Evolutionary conservation across 2,797 vertebrate genomes (phyloP), one percentile per base, ranked within the genome.

Genomic region (Protosalanx chinensis): DNA sequence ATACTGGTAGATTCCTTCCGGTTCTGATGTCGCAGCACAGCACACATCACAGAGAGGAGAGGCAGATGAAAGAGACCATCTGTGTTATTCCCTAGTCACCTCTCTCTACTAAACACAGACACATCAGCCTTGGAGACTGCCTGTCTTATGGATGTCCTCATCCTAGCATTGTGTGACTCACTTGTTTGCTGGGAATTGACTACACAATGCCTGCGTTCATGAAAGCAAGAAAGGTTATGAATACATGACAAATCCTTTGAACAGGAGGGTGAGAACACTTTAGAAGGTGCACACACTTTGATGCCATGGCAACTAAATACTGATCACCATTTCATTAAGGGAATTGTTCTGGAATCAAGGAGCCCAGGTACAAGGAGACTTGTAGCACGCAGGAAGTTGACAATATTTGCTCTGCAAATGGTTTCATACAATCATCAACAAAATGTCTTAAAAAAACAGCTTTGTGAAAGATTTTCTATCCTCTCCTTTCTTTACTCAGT

Each of bases 41-140:
- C 12, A 4, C 12, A n/a, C 35, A 12, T 2, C 35, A 6, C 6
- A 15, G 10, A 41, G 4, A n/a, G 3, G 32, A 56, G 6, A 68
- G 63, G 65, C 51, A 72, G 74, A 76, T 74, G 67, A 74, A 76
- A 71, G 37, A 51, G 16, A 23, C 53, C 51, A 51, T 51, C 18
- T 20, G 53, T 70, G 66, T 74, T 72, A 72, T 80, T 64, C 64
- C 15, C n/a, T 65, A n/a, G 46, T 18, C 37, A 46, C 64, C 67
- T 59, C 32, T 70, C 41, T 67, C 58, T 70, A 66, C 74, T 76
- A 62, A 58, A 73, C 18, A 13, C 64, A 57, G 49, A 61, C 5
- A 59, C n/a, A 68, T 64, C 60, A 72, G 27, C 64, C 57, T 73
- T 56, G 64, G 7, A 41, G 37, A 41, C 37, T 75, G 51, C 53